phyloP scores from a whole-genome alignment of 2,797 vertebrate genomes.

The Dendrocincla tyrannina region DNA sequence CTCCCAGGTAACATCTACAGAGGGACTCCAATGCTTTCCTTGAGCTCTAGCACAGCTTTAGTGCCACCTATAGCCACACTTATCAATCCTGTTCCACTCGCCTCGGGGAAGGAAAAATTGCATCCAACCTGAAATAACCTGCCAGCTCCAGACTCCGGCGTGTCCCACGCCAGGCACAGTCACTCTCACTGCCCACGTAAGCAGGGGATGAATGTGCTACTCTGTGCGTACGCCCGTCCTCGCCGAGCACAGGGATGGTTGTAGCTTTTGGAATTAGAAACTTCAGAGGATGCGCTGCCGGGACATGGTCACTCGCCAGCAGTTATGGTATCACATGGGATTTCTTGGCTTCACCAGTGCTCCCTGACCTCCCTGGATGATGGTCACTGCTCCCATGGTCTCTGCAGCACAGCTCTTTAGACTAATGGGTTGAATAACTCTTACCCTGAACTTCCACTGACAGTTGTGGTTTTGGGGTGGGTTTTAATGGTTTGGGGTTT shows the following conservation, averaged over 20 bases:
- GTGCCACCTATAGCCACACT: not conserved
- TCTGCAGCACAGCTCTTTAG: not conserved
- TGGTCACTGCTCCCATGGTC: not conserved
- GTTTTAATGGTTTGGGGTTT: not conserved
- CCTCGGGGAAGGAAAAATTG: not conserved
- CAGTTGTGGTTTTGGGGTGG: not conserved
- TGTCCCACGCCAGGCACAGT: not conserved
- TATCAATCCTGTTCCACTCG: not conserved
- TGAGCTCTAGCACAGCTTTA: not conserved
- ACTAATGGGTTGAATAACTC: not conserved
- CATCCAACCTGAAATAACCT: constrained; percentile 38
- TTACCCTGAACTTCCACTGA: not conserved
- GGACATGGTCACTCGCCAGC: not conserved
- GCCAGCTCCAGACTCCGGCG: not conserved
- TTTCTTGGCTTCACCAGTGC: rapidly evolving
- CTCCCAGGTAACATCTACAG: not conserved
- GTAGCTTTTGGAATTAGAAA: not conserved
- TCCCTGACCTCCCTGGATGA: not conserved
- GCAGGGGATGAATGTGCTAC: not conserved
- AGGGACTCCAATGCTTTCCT: not conserved
- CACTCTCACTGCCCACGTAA: not conserved
- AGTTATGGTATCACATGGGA: rapidly evolving
- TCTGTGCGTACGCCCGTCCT: not conserved
- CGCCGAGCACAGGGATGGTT: rapidly evolving
- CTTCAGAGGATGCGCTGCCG: rapidly evolving